These are phyloP conservation scores for Watsonalla cultraria DNA, from an alignment of 2,888 invertebrate genomes.

Conservation along the genomic window DNA sequence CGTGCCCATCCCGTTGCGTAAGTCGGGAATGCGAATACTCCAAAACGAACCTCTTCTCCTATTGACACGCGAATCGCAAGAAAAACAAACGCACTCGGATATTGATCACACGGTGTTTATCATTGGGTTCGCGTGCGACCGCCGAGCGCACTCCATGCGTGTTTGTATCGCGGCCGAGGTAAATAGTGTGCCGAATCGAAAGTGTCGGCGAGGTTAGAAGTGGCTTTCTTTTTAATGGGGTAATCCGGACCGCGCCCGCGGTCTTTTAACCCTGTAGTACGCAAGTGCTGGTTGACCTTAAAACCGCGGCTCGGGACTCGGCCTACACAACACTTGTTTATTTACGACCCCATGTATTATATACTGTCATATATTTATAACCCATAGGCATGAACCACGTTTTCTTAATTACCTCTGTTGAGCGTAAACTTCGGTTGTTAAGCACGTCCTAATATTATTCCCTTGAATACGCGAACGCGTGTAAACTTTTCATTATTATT, in stretches of 20 bases:
- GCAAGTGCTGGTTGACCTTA: constrained; percentile 66
- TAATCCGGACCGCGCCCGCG: constrained; percentile 63
- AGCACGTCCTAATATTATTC: constrained; percentile 14
- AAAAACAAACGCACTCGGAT: constrained; percentile 57
- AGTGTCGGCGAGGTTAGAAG: constrained; percentile 41
- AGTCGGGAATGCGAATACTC: constrained; percentile 49
- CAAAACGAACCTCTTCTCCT: constrained; percentile 59
- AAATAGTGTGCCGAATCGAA: constrained; percentile 35
- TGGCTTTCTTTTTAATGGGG: constrained; percentile 48
- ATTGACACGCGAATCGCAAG: constrained; percentile 59
- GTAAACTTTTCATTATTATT: constrained; percentile 33
- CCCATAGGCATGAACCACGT: background rate
- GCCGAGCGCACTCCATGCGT: constrained; percentile 28
- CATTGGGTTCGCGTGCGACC: constrained; percentile 37
- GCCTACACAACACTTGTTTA: constrained; percentile 41
- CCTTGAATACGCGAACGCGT: constrained; percentile 16
- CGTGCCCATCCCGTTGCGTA: constrained; percentile 67
- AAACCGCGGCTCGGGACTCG: constrained; percentile 37
- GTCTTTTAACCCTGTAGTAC: constrained; percentile 54
- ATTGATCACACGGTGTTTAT: constrained; percentile 66
- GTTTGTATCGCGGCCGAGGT: constrained; percentile 34
- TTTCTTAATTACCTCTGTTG: constrained; percentile 13
- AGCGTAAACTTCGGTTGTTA: constrained; percentile 25
- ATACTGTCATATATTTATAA: constrained; percentile 12
- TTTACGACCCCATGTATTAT: constrained; percentile 43